Evolutionary conservation across 2,113 vertebrate species (phyloP), one percentile per base, ranked within the genome.

Genomic region (Barbus barbus): DNA sequence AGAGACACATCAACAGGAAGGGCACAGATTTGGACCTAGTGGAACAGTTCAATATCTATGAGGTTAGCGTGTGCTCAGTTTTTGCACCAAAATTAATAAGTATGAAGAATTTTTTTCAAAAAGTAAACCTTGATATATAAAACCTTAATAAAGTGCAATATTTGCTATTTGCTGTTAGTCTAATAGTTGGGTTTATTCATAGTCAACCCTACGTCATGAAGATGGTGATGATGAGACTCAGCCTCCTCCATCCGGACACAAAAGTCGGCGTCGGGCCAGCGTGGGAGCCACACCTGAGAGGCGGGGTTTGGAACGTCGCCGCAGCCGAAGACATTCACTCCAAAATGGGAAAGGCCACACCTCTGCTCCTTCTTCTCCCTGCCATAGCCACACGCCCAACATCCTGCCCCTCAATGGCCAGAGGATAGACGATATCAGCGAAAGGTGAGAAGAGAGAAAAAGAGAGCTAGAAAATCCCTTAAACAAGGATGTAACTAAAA

Each of bases 1-100:
- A 96, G 92, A 96, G 96, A 87, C 97, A 99, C 90, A 91, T 98
- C 88, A 95, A 91, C 91, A 97, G 96, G 89, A 99, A 97, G 91
- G 98, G 97, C 87, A 96, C 96, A 1, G 98, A 99, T 91, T 94
- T 98, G 78, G 97, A 98, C 92, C 94, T 99, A 9, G 93, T 97
- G 71, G 98, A 99, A 87, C 98, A 99, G 90, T 94, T 99, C 89
- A 98, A 97, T 93, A 97, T 98, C 90, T 99, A 99, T 82, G 98
- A 99, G 97, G 98, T 99, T 92, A 89, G 90, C 9, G 2, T 76
- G 85, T 7, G 26, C 26, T 46, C 24, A 1, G 26, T 56, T 60
- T 26, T 51, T 5, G 26, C 12, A 8, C 28, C 14, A 33, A 67
- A 65, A 31, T 14, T 31, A 26, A 63, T 2, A 63, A 3, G 61